Base-by-base conservation (phyloP, 2,797 vertebrate species). In the Coreius guichenoti region DNA sequence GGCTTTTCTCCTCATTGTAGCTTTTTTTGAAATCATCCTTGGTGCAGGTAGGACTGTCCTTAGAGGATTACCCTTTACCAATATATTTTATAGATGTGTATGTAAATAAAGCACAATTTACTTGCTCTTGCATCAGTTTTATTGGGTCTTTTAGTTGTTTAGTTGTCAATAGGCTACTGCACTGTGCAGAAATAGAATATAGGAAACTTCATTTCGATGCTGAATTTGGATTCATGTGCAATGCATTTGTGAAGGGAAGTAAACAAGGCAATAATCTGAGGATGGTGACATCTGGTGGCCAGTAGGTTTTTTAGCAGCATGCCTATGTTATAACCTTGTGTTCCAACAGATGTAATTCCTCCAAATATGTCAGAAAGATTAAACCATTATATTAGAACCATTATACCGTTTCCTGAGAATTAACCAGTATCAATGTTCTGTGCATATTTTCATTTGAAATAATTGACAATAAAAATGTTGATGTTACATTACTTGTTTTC, bases 1-100 rank as follows among this genome's bases (percentile, higher is more conserved):
- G 23, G 11, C 67, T 82, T 43, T 82, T 45, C 11, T 82, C 17
- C 9, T 72, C 1, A 29, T 43, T 43, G 16, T 73, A 29, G 5
- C 49, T 58, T 72, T 72, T 11, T 17, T 21, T 72, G 49, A 82
- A 29, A 5, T 56, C 68, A 26, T 82, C 1, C n/a, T 58, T 29
- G 51, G 68, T 14, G 80, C 80, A 82, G 80, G 80, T 82, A 82
- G 36, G 80, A 56, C 31, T 51, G 31, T 65, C 33, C 3, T 63
- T 8, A 65, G 26, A 77, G 21, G 21, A n/a, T 31, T 33, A 68
- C 3, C 16, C 11, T 67, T 80, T 33, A 29, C 5, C 14, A 31
- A 63, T 8, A 17, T 17, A 31, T 17, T 31, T 65, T 65, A 63
- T 29, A 31, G 29, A 29, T 16, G 26, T 13, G 6, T 3, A 8